Conservation (phyloP, 2,113 vertebrate species). For the Boleophthalmus pectinirostris region DNA sequence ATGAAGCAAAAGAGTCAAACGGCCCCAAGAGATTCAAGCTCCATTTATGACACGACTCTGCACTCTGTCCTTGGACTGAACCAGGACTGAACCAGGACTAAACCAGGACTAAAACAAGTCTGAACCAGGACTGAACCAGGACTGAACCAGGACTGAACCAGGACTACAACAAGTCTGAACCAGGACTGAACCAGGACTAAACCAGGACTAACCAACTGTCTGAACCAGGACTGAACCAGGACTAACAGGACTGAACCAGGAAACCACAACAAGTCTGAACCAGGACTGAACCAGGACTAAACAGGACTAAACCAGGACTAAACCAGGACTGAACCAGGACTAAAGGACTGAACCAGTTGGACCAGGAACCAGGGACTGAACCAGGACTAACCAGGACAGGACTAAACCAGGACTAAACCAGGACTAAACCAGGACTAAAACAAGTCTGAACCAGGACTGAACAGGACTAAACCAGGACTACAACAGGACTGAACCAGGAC, state of each 20-base stretch:
- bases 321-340: background rate
- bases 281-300: background rate
- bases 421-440: background rate
- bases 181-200: background rate
- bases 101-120: background rate
- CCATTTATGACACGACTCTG: slow-evolving; percentile 52
- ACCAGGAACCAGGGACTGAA: background rate
- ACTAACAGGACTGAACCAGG: background rate
- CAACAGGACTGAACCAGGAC: no score
- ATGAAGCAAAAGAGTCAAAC: background rate
- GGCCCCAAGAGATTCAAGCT: slow-evolving; percentile 17
- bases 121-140: background rate
- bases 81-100: background rate
- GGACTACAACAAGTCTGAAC: background rate
- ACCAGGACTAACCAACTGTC: background rate
- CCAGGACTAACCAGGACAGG: background rate
- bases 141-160: background rate
- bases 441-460: background rate
- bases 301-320: background rate
- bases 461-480: no score
- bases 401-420: background rate
- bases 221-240: background rate
- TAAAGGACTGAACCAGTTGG: background rate
- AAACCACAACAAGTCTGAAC: background rate
- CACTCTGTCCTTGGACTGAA: slow-evolving; percentile 39